Base-by-base conservation (phyloP, 2,113 vertebrate genomes). In the Seriola rivoliana region DNA sequence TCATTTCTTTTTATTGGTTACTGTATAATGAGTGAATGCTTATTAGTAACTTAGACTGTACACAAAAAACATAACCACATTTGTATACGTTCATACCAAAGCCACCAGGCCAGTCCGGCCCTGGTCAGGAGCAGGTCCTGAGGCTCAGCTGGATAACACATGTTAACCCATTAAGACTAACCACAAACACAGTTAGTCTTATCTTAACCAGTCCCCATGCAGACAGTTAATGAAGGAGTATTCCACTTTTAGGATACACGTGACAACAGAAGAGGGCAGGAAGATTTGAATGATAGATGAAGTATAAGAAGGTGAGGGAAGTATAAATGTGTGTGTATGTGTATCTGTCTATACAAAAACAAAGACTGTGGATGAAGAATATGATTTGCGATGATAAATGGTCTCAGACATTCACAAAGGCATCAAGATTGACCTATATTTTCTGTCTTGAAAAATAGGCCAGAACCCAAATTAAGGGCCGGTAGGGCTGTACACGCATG, bases 341-440 rank as follows among this genome's bases (percentile, higher is more conserved):
- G 1, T 34, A 50, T 69, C 4, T 66, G 48, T 83, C 71, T 55
- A 46, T 50, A 63, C 32, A 44, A 88, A 88, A 93, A 93, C 90
- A 93, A 93, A 93, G 84, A 81, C 68, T 25, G 70, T 29, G 72
- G 70, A 89, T 73, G 86, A 94, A 89, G 87, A 88, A 82, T 79
- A 85, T 90, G 91, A 90, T 88, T 75, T 77, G 63, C 70, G 78
- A 75, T 81, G 84, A 95, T 93, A 93, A 93, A 95, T 91, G 80
- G 77, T 89, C 91, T 81, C 77, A 84, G 91, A 90, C 92, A 73
- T 74, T 88, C 84, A 91, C 80, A 90, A 79, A 89, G 84, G 77
- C 91, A 89, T 83, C 86, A 78, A 87, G 72, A 80, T 52, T 94
- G 95, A 94, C 95, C 94, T 94, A 95, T 81, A 95, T 95, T 92